These are phyloP conservation scores for Alcedo quadribrachys DNA, from an alignment of 2,797 vertebrate species.

Conservation along the genomic window DNA sequence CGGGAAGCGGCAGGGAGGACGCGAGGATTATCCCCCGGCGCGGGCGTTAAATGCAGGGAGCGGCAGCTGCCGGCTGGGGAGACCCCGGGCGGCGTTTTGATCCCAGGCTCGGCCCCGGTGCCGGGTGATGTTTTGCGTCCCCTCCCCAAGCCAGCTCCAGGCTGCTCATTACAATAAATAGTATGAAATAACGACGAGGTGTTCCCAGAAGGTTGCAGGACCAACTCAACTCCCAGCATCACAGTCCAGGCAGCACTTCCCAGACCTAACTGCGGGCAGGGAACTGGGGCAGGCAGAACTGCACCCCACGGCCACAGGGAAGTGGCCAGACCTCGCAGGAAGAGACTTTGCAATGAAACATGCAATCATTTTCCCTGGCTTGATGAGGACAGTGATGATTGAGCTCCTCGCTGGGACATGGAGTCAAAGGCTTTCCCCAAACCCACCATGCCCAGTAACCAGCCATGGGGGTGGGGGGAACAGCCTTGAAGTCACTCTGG, in stretches of 20 bases:
- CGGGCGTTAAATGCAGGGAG: background rate
- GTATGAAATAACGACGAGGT: background rate
- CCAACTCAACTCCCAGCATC: background rate
- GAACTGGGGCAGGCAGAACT: no score
- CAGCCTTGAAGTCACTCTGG: background rate
- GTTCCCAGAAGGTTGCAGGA: background rate
- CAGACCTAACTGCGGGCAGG: no score
- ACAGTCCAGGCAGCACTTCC: background rate
- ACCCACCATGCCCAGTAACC: background rate
- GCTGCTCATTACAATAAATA: background rate
- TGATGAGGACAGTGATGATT: background rate
- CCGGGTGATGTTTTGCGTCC: background rate
- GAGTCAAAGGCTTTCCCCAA: background rate
- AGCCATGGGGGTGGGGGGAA: background rate
- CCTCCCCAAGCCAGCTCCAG: background rate
- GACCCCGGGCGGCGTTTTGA: no score
- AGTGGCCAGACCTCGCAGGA: accelerated
- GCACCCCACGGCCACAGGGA: no score
- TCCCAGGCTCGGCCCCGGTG: no score
- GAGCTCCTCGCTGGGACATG: background rate
- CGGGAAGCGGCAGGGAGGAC: background rate
- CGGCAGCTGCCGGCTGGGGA: background rate
- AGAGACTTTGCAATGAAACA: background rate
- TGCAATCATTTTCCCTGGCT: background rate
- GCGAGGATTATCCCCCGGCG: conserved; percentile 34